Percentiles rank a stretch among this genome's conserved stretches.
Conservation (phyloP, 2,113 vertebrate genomes). For the Herpetotheres cachinnans region DNA sequence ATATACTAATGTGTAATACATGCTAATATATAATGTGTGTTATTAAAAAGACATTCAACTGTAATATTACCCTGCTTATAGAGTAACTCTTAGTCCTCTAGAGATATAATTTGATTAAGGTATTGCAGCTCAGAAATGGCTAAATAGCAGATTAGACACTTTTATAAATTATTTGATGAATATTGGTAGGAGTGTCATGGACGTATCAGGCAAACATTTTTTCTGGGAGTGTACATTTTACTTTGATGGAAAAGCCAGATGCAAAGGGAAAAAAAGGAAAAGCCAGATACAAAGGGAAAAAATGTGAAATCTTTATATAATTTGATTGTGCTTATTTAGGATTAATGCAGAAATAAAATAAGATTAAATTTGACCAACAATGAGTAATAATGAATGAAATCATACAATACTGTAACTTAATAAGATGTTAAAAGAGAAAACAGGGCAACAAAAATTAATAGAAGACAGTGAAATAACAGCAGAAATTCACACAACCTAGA, state of each 20-base stretch:
- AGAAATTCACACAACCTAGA: background rate
- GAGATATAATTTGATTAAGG: background rate
- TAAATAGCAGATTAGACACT: background rate
- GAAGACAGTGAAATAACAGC: background rate
- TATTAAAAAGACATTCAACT: background rate
- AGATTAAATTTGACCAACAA: background rate
- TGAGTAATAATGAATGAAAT: background rate
- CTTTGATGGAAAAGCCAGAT: background rate
- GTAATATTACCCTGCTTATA: background rate
- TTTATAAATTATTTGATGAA: background rate
- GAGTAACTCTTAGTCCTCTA: background rate
- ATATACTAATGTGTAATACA: background rate
- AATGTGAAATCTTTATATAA: background rate
- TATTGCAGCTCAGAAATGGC: background rate
- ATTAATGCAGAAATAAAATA: background rate
- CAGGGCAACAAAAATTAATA: background rate
- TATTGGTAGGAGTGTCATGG: background rate
- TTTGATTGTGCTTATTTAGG: background rate
- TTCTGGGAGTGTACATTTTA: background rate
- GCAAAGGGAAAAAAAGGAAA: background rate
- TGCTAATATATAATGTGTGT: background rate
- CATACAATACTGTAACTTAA: background rate
- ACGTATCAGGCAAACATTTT: background rate
- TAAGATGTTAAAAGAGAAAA: background rate
- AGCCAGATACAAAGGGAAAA: too few species aligned